Evolutionary conservation across 2,113 vertebrate species (phyloP), one percentile per base, ranked within the genome.

Genomic region (Corynorhinus townsendii): DNA sequence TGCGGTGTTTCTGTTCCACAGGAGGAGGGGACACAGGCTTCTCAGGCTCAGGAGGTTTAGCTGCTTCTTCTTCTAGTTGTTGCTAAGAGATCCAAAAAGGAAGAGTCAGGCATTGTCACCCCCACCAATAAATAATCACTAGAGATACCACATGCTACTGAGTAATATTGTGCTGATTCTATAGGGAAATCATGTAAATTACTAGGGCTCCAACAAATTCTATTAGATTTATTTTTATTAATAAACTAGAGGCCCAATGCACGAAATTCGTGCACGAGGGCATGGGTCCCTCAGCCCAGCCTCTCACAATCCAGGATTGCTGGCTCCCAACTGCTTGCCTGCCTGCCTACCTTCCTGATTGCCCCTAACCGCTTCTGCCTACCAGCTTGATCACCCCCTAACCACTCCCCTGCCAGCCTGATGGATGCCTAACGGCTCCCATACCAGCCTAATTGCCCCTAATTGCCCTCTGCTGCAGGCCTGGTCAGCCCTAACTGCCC

Each of bases 31-130:
- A 99, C 97, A 99, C 99, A 26, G 99, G 99, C 98, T 99, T 99
- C 98, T 99, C 99, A 0, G 99, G 99, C 99, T 99, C 99, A 24
- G 99, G 98, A 80, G 99, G 99, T 98, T 99, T 99, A 3, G 99
- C 99, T 59, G 99, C 99, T 98, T 99, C 99, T 98, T 99, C 99
- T 98, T 99, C 99, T 22, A 99, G 99, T 98, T 99, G 99, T 99
- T 99, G 99, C 99, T 99, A 98, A 98, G 98, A 99, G 96, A 99
- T 97, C 94, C 96, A 72, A 96, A 93, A 98, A 97, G 90, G 93
- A 97, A 96, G 94, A 98, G 94, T 98, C 97, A 98, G 96, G 95
- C 97, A 98, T 95, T 0, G 73, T 47, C 92, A 81, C 91, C 92
- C 96, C 82, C 83, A 94, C 40, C 72, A 95, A 95, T 89, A 97